These are phyloP conservation scores for Aphis craccivora DNA, from an alignment of 1,140 invertebrate genomes.

Conservation along the genomic window DNA sequence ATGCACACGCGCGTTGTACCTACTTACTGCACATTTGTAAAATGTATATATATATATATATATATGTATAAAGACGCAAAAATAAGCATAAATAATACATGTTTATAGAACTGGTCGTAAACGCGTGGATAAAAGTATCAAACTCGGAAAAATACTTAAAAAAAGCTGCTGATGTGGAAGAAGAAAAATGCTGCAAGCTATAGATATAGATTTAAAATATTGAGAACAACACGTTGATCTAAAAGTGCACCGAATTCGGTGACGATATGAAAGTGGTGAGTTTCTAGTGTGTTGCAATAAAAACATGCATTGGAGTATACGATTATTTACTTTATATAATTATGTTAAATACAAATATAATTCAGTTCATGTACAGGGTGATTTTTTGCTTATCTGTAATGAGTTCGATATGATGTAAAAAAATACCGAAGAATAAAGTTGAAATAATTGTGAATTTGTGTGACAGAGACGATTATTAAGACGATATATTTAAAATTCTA, in stretches of 20 bases:
- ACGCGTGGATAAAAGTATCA: not conserved
- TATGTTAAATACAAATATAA: no score
- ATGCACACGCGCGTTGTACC: not conserved
- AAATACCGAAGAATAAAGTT: no score
- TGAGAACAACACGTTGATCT: not conserved
- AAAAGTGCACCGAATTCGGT: not conserved
- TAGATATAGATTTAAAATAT: not conserved
- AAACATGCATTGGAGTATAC: not conserved
- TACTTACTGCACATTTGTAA: not conserved
- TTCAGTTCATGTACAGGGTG: no score
- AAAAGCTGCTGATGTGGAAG: not conserved
- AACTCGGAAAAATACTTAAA: not conserved
- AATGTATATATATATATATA: not conserved
- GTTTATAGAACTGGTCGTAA: not conserved
- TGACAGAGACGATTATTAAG: no score
- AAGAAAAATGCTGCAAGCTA: not conserved
- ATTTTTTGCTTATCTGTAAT: no score
- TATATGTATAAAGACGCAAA: not conserved
- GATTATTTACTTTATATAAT: not conserved
- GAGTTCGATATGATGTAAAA: no score
- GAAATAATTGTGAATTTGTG: no score
- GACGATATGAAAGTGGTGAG: not conserved
- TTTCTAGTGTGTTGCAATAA: not conserved
- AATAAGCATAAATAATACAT: not conserved
- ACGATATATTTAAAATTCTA: no score